Conservation (phyloP, 2,113 vertebrate species). For the Orientallactaga bullata region DNA sequence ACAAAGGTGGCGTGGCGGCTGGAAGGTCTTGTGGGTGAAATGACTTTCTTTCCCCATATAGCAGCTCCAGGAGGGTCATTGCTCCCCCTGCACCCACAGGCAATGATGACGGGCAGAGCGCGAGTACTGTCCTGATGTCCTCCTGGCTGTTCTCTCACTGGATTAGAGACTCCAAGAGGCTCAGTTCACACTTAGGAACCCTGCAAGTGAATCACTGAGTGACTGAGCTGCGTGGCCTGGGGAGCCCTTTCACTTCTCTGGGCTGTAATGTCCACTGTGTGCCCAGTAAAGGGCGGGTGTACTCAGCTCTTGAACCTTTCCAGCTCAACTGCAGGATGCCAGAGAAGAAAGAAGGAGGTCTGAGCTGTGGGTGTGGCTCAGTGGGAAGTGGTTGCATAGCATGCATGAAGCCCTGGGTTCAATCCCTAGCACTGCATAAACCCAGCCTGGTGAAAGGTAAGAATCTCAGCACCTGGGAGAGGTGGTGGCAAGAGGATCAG, state of each 20-base stretch:
- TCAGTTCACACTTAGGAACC: not conserved
- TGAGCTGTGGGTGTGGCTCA: not conserved
- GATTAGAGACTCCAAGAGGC: not conserved
- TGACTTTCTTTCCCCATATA: fast-evolving
- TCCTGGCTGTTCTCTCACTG: not conserved
- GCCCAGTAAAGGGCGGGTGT: fast-evolving
- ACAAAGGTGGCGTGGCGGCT: fast-evolving
- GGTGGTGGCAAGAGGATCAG: too few relatives aligned
- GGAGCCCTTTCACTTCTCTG: not conserved
- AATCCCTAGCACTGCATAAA: not conserved
- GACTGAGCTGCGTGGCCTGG: not conserved
- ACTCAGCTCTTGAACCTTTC: not conserved
- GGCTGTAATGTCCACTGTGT: fast-evolving
- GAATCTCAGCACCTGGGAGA: not conserved
- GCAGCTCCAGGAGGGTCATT: not conserved
- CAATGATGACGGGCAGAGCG: not conserved
- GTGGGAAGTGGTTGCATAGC: not conserved
- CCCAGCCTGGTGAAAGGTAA: not conserved
- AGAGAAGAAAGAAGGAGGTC: not conserved
- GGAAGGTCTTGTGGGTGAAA: fast-evolving
- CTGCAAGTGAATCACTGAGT: fast-evolving
- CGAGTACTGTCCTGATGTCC: not conserved
- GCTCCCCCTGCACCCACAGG: not conserved
- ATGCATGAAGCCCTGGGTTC: not conserved
- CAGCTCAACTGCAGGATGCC: not conserved